Evolutionary conservation across 2,888 invertebrate species (phyloP).

Genomic region (Perizoma flavofasciatum): DNA sequence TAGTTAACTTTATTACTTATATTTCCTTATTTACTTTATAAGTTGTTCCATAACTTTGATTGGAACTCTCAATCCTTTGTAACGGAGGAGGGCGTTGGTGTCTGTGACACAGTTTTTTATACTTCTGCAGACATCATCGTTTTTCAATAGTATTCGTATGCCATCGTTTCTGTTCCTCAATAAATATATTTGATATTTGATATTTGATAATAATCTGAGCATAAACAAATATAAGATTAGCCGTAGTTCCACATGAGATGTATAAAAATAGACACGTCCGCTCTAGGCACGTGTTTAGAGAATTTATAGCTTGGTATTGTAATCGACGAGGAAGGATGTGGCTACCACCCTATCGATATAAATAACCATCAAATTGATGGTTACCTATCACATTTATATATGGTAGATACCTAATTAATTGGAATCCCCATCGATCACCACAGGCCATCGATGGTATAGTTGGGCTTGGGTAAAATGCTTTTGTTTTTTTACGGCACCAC

Average conservation of each 20-base stretch:
- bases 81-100: no score
- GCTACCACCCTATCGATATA: conserved; percentile 18
- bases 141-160: no score
- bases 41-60: no score
- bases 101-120: no score
- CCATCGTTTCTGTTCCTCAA: no score
- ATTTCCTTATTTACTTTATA: no score
- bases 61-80: no score
- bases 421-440: background rate
- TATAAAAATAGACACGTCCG: conserved; percentile 44
- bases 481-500: background rate
- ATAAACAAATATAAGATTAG: conserved; percentile 20
- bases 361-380: conserved; percentile 12
- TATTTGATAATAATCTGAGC: conserved; percentile 1
- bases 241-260: conserved; percentile 14
- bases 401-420: background rate
- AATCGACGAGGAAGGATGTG: conserved; percentile 46
- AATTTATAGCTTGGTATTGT: conserved; percentile 45
- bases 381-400: background rate
- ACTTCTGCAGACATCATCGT: no score
- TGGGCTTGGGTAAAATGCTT: background rate
- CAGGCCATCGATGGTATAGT: background rate
- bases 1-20: no score
- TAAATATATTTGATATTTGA: no score
- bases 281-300: conserved; percentile 49